Evolutionary conservation across 2,888 invertebrate genomes (phyloP).

Genomic region (Aspidiotus destructor): DNA sequence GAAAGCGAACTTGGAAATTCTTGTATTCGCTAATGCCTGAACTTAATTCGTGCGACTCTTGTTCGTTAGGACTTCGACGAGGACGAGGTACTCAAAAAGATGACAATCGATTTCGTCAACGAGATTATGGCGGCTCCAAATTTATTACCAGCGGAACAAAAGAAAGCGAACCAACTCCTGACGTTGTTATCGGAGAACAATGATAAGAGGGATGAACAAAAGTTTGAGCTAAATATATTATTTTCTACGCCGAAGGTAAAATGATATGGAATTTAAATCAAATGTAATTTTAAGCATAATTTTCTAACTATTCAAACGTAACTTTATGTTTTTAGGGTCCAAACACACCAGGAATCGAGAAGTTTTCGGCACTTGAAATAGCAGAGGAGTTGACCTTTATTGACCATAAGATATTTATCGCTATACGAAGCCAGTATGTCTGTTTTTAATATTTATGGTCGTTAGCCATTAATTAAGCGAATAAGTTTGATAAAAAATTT

Average conservation of each 20-base stretch:
- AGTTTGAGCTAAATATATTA: constrained; percentile 57
- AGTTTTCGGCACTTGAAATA: constrained; percentile 76
- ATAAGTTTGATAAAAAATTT: background rate
- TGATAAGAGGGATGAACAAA: constrained; percentile 43
- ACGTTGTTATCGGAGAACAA: constrained; percentile 69
- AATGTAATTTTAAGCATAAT: background rate
- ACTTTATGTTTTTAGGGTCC: constrained; percentile 50
- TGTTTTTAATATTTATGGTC: background rate
- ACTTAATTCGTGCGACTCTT: background rate
- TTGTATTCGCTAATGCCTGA: background rate
- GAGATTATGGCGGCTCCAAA: constrained; percentile 77
- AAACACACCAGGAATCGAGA: constrained; percentile 73
- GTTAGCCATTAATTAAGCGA: background rate
- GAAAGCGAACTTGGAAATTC: too few species aligned
- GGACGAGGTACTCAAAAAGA: constrained; percentile 59
- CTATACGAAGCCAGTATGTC: constrained; percentile 80
- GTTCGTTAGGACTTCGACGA: constrained; percentile 61
- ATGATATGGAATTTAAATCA: background rate
- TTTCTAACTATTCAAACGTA: background rate
- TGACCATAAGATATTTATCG: constrained; percentile 82
- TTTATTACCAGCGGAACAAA: constrained; percentile 75
- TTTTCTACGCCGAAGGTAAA: constrained; percentile 58
- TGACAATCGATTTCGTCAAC: constrained; percentile 77
- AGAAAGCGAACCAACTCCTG: constrained; percentile 73
- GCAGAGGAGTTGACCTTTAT: constrained; percentile 87